Conservation (phyloP, 2,888 invertebrate species). For the Nebria salina region DNA sequence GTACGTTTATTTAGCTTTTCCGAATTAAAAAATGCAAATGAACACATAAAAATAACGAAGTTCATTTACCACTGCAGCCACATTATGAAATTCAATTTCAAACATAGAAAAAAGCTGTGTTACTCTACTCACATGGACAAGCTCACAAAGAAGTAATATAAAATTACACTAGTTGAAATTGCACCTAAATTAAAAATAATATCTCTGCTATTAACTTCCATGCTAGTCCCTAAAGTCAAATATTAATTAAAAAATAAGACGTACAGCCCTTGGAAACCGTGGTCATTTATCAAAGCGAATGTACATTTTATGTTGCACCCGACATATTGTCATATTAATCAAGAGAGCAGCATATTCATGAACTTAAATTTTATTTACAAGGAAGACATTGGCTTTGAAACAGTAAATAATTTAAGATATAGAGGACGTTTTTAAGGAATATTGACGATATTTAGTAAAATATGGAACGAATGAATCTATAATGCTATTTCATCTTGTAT, state of each 20-base stretch:
- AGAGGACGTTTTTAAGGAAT: too few species aligned
- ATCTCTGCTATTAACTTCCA: conserved; percentile 37
- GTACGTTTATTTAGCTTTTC: conserved; percentile 41
- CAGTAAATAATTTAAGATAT: too few species aligned
- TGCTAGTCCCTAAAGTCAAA: conserved; percentile 16
- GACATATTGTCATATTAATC: too few species aligned
- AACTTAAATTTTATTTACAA: too few species aligned
- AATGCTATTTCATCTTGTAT: too few species aligned
- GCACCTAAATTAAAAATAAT: conserved; percentile 43
- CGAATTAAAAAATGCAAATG: conserved; percentile 46
- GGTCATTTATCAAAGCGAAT: background rate
- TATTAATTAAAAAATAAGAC: conserved; percentile 27
- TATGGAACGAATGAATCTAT: too few species aligned
- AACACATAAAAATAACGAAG: conserved; percentile 46
- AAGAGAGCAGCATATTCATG: too few species aligned
- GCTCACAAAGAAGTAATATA: conserved; percentile 18
- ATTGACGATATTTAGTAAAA: too few species aligned
- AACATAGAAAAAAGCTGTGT: conserved; percentile 41
- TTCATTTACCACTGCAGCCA: conserved; percentile 43
- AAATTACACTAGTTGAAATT: conserved; percentile 40
- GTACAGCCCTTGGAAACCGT: background rate
- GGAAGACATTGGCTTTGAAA: too few species aligned
- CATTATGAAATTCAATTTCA: conserved; percentile 46
- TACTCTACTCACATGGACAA: conserved; percentile 32
- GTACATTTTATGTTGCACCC: too few species aligned